Base-by-base conservation (phyloP, 2,113 vertebrate genomes). In the Progne subis region DNA sequence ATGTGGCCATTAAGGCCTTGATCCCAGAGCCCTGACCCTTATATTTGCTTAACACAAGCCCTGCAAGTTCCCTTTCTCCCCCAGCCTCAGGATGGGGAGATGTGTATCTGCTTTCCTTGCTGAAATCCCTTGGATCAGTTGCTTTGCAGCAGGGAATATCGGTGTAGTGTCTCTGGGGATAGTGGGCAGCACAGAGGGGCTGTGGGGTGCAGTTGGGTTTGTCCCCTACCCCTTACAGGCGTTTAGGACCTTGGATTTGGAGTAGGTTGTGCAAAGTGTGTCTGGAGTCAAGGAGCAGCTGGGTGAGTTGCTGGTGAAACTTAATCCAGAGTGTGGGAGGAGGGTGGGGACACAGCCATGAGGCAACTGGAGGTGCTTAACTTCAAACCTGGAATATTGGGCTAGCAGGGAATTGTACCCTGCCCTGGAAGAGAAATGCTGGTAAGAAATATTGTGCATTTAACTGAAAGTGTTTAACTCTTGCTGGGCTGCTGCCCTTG, bases 151-250 rank as follows among this genome's bases (percentile, higher is more conserved):
- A 44, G 11, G 52, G 52, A 52, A 2, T 39, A 2, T 34, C 6
- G 0, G 0, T 8, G 34, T 3, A 6, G 18, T 1, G 12, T 5
- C 49, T 44, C 18, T 82, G 32, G 25, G 65, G 25, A 2, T 3
- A 2, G 18, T 1, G 20, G 49, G 12, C 37, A 41, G n/a, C 19
- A 47, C 21, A 1, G 29, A 41, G 65, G 32, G 23, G 11, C 43
- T 20, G 25, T 0, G 16, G 10, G 61, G 49, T 28, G 70, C 6
- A 18, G 3, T 9, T 63, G 25, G 44, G 7, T 28, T 25, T 43
- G 69, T 32, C 55, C 26, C 37, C 20, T 26, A 11, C 3, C 26
- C n/a, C 1, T 64, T 7, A 2, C 7, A 11, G 41, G 34, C 11
- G 2, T 68, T 39, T 44, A 50, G 64, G 64, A 17, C 39, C 18